Evolutionary conservation across 2,888 invertebrate species (phyloP), one percentile per base, ranked within the genome.

Genomic region (Sisyra nigra): DNA sequence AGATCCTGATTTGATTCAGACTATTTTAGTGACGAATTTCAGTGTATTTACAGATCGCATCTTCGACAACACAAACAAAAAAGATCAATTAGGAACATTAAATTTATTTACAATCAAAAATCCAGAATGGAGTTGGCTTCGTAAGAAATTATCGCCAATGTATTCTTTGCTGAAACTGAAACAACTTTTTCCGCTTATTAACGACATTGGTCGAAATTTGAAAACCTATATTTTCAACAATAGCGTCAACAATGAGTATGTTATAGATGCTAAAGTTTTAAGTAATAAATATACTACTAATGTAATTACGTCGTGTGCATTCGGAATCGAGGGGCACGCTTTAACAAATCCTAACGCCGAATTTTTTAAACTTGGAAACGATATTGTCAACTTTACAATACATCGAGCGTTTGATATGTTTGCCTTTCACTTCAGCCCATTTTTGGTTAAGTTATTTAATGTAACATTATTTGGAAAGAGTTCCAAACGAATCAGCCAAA

Each of bases 131-230:
- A 69, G 65, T 50, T 57, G 56, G 30, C 51, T 70, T n/a, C 57
- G 74, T 17, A 51, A 60, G 1, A 69, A 69, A 48, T 53, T 73
- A 24, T 65, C 69, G 0, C 71, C 72, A 0, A 65, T 67, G 1
- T 67, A 74, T 50, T 68, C 71, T 1, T 62, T 66, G 2, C 69
- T 68, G 14, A 74, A 72, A 53, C 55, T 74, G 44, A 71, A 66
- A 51, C 56, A 53, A 34, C 70, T 72, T 70, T 60, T 67, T 18
- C 60, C 60, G 0, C 54, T 68, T 29, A 63, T 69, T 53, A 49
- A 57, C 32, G 60, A 18, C 6, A 10, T 15, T 3, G 15, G 31
- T 4, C 15, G 15, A 32, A 13, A 40, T n/a, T 14, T 40, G 2
- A 31, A 40, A 5, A 8, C 14, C 4, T 17, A 35, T 4, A 35